Conservation (phyloP, 2,888 invertebrate species). For the Cheilosia vulpina region DNA sequence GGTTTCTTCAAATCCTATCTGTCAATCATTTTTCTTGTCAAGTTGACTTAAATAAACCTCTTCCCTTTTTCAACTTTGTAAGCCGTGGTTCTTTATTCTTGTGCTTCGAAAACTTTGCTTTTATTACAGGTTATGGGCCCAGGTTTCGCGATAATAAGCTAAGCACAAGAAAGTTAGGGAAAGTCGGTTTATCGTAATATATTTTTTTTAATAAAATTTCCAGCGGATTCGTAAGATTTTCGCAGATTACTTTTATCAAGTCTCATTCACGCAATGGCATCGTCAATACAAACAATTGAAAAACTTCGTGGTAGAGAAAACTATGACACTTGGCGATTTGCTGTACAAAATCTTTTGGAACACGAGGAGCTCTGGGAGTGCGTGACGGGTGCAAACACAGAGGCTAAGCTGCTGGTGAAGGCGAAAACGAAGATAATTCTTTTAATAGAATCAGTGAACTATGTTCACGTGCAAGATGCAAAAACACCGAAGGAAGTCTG, state of each 20-base stretch:
- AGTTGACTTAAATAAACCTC: too few relatives aligned
- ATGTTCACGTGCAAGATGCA: slow-evolving; percentile 77
- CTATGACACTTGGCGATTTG: slow-evolving; percentile 62
- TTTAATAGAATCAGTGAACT: slow-evolving; percentile 71
- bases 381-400: slow-evolving; percentile 10
- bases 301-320: slow-evolving; percentile 47
- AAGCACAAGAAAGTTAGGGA: too few relatives aligned
- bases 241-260: background rate
- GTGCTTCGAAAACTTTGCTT: too few relatives aligned
- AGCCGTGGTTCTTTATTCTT: too few relatives aligned
- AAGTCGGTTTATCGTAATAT: too few relatives aligned
- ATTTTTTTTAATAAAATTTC: too few relatives aligned
- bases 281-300: background rate
- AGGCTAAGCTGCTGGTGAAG: slow-evolving; percentile 24
- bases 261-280: background rate
- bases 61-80: too few relatives aligned
- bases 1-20: too few relatives aligned
- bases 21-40: too few relatives aligned
- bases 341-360: slow-evolving; percentile 46
- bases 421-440: slow-evolving; percentile 54
- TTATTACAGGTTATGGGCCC: too few relatives aligned
- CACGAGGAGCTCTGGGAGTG: slow-evolving; percentile 44
- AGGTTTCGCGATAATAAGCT: too few relatives aligned
- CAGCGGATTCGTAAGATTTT: too few relatives aligned
- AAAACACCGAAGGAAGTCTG: slow-evolving; percentile 76